Base-by-base conservation (phyloP, 2,113 vertebrate species). In the Cathartes aura region DNA sequence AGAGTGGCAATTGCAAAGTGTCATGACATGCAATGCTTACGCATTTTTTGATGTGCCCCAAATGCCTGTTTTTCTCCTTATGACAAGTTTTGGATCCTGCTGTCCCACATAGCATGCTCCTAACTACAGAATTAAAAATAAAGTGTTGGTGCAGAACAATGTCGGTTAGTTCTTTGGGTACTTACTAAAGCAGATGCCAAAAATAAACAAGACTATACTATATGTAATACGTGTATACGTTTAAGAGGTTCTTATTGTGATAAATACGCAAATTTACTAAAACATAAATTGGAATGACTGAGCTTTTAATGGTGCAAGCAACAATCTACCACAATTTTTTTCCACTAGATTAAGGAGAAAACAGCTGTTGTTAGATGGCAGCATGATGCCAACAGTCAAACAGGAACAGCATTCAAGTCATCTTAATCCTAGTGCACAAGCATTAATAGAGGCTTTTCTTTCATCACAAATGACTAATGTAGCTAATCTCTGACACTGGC, bases 371-470 rank as follows among this genome's bases (percentile, higher is more conserved):
- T 92, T 83, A 81, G 56, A 66, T 26, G 56, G 83, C 38, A 87
- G 56, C 62, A 71, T 18, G 83, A 93, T 89, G 76, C 66, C 81
- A 95, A 4, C 30, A 81, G 85, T 59, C 0, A 0, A 88, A 81
- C 59, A 93, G 76, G 91, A 96, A 92, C 36, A 80, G 76, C 87
- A 85, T 84, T 87, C 66, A 40, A 94, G 52, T 95, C 52, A 93
- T 87, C 66, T 87, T 94, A 92, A 96, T 91, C 71, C 87, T 42
- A 62, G 9, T 45, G 52, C 60, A 68, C n/a, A 74, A 89, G 81
- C 56, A 79, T 50, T 82, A 91, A 93, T 24, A 90, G 43, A 89
- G 60, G 58, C 66, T 95, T 90, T 95, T 80, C 87, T 83, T 93
- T 71, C 87, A 93, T 45, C 71, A 70, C 70, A 93, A 80, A 88